These are phyloP conservation scores for Agriotes lineatus DNA, from an alignment of 2,888 invertebrate species.

Conservation along the genomic window DNA sequence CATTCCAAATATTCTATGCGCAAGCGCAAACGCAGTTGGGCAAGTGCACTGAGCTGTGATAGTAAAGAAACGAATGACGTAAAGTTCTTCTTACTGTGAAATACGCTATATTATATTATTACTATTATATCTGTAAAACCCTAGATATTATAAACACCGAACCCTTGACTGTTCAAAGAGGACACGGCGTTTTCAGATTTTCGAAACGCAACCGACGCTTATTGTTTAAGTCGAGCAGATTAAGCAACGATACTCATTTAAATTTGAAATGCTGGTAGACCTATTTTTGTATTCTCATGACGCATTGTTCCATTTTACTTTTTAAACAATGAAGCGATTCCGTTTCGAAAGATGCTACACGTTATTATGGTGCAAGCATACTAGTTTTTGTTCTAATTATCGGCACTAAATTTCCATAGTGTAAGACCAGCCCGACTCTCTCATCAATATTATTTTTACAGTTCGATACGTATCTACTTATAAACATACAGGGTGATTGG, in stretches of 20 bases:
- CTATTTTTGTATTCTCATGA: slow-evolving; percentile 42
- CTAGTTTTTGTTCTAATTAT: slow-evolving; percentile 12
- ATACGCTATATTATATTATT: slow-evolving; percentile 34
- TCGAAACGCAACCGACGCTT: slow-evolving; percentile 28
- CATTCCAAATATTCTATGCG: slow-evolving; percentile 36
- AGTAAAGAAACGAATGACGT: slow-evolving; percentile 66
- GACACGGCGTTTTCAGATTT: neutral
- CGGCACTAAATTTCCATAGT: slow-evolving; percentile 7
- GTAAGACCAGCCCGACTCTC: neutral
- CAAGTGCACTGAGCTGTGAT: slow-evolving; percentile 62
- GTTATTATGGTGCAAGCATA: slow-evolving; percentile 25
- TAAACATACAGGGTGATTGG: too few species aligned
- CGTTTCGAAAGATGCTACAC: slow-evolving; percentile 28
- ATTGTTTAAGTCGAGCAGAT: slow-evolving; percentile 38
- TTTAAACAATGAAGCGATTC: slow-evolving; percentile 40
- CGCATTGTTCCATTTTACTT: slow-evolving; percentile 39
- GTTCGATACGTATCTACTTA: neutral
- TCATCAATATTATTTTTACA: neutral
- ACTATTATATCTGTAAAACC: slow-evolving; percentile 32
- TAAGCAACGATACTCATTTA: slow-evolving; percentile 41
- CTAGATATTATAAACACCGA: slow-evolving; percentile 29
- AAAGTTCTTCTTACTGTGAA: slow-evolving; percentile 52
- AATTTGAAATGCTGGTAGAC: slow-evolving; percentile 35
- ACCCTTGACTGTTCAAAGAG: slow-evolving; percentile 31
- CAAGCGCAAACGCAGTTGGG: slow-evolving; percentile 41